A percentile compares a stretch with the other conserved stretches of the same genome.
These are phyloP conservation scores for Platichthys flesus DNA, from an alignment of 2,113 vertebrate species.

Conservation along the genomic window DNA sequence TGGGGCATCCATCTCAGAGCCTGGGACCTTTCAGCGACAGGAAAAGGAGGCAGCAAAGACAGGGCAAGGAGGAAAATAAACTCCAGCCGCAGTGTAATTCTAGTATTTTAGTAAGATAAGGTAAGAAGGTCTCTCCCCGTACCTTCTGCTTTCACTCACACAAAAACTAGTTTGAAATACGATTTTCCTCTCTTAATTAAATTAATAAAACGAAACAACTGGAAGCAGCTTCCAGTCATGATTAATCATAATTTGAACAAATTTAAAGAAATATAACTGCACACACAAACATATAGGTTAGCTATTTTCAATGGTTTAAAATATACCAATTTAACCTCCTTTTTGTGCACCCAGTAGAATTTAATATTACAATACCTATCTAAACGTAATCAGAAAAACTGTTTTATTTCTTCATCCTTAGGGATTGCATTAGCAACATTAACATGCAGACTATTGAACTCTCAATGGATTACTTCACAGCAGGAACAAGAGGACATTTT, in stretches of 20 bases:
- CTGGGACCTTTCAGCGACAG: constrained; percentile 59
- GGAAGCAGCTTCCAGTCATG: background rate
- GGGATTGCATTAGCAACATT: background rate
- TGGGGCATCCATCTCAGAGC: constrained; percentile 60
- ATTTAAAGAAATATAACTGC: background rate
- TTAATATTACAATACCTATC: background rate
- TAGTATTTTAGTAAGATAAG: constrained; percentile 3
- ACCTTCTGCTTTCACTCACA: background rate
- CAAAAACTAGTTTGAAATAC: background rate
- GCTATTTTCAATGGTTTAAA: background rate
- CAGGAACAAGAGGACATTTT: constrained; percentile 1
- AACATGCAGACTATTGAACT: background rate
- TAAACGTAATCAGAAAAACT: background rate
- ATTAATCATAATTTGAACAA: background rate
- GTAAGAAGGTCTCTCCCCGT: constrained; percentile 6
- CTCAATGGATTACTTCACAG: background rate
- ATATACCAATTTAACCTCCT: background rate
- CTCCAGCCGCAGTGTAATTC: constrained; percentile 17
- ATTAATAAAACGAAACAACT: background rate
- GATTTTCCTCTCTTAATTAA: background rate
- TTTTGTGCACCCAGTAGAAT: background rate
- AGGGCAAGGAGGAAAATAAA: constrained; percentile 38
- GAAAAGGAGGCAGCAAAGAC: constrained; percentile 57
- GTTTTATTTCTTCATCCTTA: background rate
- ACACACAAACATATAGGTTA: background rate